Base-by-base conservation (phyloP, 2,888 invertebrate genomes). In the Hylaea fasciaria region DNA sequence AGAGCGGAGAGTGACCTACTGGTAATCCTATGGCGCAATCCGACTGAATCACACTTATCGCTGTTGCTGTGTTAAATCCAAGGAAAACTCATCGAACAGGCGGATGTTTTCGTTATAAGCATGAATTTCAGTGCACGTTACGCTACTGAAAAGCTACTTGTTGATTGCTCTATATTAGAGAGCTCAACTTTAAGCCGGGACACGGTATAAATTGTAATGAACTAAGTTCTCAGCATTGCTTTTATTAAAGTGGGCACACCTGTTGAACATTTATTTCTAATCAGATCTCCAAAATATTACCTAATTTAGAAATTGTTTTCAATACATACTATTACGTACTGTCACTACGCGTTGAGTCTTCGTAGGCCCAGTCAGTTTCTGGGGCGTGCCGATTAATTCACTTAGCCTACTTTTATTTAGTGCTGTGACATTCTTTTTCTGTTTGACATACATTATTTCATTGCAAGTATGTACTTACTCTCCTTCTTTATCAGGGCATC, bases 391-490 rank as follows among this genome's bases (percentile, higher is more conserved):
- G 86, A 87, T 85, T 88, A 86, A 87, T 87, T 86, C 84, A 89
- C 86, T 89, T 89, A 90, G 83, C 89, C 90, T 86, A 89, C 87
- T 89, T 91, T 89, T 86, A 82, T 87, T 83, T 82, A 83, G 81
- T 80, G 80, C 86, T 85, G 86, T 89, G 86, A 86, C 86, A 88
- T 82, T 86, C 85, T 84, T 86, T 84, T 62, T 83, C 82, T 82
- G 80, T 87, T 87, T 87, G 87, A 86, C 85, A 86, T 82, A 83
- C 85, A 85, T 85, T 78, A 82, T 84, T 86, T 81, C 80, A 79
- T 77, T 76, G 80, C 79, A 83, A 77, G 72, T 76, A 76, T 81
- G 78, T 78, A 79, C 73, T 77, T 73, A 77, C 73, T 76, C 77
- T 76, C 76, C 74, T 77, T 75, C 64, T 74, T 73, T 70, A 68